Evolutionary conservation across 2,113 vertebrate species (phyloP).

Genomic region (Catharus fuscescens): DNA sequence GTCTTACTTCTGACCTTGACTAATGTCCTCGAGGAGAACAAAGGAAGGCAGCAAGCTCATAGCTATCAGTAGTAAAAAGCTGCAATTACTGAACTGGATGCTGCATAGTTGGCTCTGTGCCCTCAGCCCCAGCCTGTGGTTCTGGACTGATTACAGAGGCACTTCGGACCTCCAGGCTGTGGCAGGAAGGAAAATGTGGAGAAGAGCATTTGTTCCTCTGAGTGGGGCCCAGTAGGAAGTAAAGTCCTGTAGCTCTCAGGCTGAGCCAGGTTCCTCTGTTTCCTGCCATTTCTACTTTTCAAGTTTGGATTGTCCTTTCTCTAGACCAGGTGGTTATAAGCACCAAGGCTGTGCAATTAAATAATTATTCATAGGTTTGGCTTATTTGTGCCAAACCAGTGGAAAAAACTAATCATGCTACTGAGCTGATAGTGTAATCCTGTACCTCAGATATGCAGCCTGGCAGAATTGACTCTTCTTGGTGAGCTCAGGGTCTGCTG

Average conservation of each 20-base stretch:
- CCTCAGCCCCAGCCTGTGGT: not conserved
- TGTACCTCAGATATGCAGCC: not conserved
- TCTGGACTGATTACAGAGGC: not conserved
- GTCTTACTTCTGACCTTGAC: conserved; percentile 13
- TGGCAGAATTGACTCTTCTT: not conserved
- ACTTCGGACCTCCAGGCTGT: not conserved
- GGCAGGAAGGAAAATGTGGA: conserved; percentile 32
- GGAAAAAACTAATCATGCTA: not conserved
- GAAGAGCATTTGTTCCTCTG: not conserved
- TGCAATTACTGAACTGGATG: not conserved
- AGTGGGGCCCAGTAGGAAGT: not conserved
- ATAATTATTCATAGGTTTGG: not conserved
- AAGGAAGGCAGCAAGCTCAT: not conserved
- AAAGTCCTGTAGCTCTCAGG: not conserved
- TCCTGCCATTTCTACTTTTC: not conserved
- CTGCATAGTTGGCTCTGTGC: not conserved
- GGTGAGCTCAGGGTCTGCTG: not conserved
- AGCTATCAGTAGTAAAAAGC: conserved; percentile 15
- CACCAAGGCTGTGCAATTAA: not conserved
- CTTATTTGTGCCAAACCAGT: not conserved
- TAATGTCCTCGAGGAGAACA: not conserved
- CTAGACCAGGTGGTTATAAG: not conserved
- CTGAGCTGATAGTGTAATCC: not conserved
- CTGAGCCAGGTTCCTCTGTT: not conserved
- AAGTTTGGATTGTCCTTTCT: not conserved